Evolutionary conservation across 2,888 invertebrate species (phyloP).

Genomic region (Creontiades dilutus): DNA sequence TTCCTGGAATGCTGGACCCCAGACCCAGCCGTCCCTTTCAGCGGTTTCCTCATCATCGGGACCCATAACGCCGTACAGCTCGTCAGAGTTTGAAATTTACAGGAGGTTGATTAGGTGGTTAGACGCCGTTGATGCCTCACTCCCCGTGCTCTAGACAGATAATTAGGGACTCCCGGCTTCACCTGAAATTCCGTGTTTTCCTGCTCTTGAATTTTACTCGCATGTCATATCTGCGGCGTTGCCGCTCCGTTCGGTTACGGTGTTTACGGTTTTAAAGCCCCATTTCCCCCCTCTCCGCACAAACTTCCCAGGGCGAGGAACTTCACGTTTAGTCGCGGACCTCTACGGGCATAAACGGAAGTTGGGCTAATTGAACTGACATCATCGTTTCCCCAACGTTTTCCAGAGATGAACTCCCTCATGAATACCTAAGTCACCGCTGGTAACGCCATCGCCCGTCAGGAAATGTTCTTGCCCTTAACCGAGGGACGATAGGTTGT

Average conservation of each 20-base stretch:
- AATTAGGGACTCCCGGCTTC: not conserved
- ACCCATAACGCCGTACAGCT: not conserved
- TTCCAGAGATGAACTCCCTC: not conserved
- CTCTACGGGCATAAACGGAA: not conserved
- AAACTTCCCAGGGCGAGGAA: not conserved
- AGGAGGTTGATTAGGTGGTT: slow-evolving; percentile 25
- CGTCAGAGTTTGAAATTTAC: slow-evolving; percentile 28
- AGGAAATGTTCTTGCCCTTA: not conserved
- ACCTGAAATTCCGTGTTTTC: slow-evolving; percentile 28
- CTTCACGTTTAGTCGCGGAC: not conserved
- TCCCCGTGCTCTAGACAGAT: not conserved
- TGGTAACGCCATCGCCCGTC: not conserved
- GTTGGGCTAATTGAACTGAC: slow-evolving; percentile 22
- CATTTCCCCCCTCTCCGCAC: not conserved
- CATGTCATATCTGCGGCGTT: slow-evolving; percentile 1
- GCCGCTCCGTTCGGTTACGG: not conserved
- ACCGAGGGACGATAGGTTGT: no score
- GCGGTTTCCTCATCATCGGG: slow-evolving; percentile 3
- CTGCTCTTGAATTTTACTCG: not conserved
- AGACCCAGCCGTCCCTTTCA: not conserved
- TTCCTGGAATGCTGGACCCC: not conserved
- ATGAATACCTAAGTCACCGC: not conserved
- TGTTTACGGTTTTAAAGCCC: not conserved
- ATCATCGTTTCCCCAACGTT: slow-evolving; percentile 5
- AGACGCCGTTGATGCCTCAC: slow-evolving; percentile 5